phyloP scores from a whole-genome alignment of 2,797 vertebrate species.

The Galagoides demidoff region DNA sequence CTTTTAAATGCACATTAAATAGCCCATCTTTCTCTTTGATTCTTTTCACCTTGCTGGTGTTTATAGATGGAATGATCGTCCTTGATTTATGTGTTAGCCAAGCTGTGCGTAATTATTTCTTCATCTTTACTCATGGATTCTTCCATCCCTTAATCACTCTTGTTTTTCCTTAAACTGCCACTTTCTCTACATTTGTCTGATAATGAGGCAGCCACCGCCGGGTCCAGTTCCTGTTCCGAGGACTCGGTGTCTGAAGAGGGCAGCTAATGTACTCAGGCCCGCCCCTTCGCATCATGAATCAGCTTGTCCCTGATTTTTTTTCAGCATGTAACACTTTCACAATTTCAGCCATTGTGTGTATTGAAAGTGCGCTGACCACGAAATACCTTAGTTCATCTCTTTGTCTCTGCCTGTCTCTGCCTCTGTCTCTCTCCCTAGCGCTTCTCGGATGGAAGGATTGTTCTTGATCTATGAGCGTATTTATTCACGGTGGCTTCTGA shows the following conservation, averaged over 20 bases:
- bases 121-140: slow-evolving; percentile 73
- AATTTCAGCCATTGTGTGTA: slow-evolving; percentile 26
- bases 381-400: background rate
- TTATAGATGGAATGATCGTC: slow-evolving; percentile 51
- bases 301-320: background rate
- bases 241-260: background rate
- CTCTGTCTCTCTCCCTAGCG: background rate
- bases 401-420: background rate
- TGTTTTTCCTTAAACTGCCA: slow-evolving; percentile 69
- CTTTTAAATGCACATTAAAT: slow-evolving; percentile 41
- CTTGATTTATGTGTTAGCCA: slow-evolving; percentile 76
- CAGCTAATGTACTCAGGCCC: background rate
- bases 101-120: slow-evolving; percentile 73
- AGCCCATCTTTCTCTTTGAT: slow-evolving; percentile 44
- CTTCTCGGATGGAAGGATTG: background rate
- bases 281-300: background rate
- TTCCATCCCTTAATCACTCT: slow-evolving; percentile 69
- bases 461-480: slow-evolving; percentile 6
- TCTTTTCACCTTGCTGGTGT: slow-evolving; percentile 65
- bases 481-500: slow-evolving; percentile 31
- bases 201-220: slow-evolving; percentile 2
- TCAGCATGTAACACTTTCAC: slow-evolving; percentile 25
- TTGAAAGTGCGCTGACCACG: background rate
- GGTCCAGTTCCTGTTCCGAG: slow-evolving; percentile 22
- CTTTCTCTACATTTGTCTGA: slow-evolving; percentile 62